A percentile compares a stretch with the other conserved stretches of the same genome.
phyloP scores from a whole-genome alignment of 92 coral and sea anemone genomes.

The Porites rus region DNA sequence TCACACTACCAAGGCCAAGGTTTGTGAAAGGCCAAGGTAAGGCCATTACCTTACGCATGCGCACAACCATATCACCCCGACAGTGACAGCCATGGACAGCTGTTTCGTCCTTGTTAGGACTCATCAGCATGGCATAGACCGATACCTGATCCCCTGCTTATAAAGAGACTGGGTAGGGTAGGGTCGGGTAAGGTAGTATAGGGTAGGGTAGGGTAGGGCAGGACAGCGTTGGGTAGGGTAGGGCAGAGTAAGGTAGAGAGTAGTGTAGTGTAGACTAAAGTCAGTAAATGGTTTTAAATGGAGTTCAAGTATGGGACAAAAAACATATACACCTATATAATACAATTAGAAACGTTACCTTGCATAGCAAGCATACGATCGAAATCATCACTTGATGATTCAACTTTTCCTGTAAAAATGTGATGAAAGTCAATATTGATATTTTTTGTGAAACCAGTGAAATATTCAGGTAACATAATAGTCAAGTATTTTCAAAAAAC shows the following conservation, averaged over 20 bases:
- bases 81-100: too few relatives aligned
- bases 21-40: too few relatives aligned
- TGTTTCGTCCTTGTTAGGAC: too few relatives aligned
- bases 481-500: background rate
- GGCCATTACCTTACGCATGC: too few relatives aligned
- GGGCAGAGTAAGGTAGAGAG: background rate
- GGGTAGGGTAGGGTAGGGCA: too few relatives aligned
- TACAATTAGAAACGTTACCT: constrained; percentile 25
- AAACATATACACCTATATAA: background rate
- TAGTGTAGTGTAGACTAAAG: background rate
- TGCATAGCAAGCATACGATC: constrained; percentile 52
- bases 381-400: constrained; percentile 34
- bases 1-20: too few relatives aligned
- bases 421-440: background rate
- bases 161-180: too few relatives aligned
- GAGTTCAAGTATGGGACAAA: background rate
- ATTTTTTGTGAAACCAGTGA: background rate
- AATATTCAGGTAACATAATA: background rate
- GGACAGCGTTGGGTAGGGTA: too few relatives aligned
- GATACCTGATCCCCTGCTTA: too few relatives aligned
- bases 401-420: background rate
- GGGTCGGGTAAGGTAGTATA: too few relatives aligned
- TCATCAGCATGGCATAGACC: too few relatives aligned
- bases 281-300: background rate
- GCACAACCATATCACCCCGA: too few relatives aligned